Percentiles rank a stretch among this genome's conserved stretches.
These are phyloP conservation scores for Drosophila vallismaia DNA, from an alignment of 2,888 invertebrate genomes.

Conservation along the genomic window DNA sequence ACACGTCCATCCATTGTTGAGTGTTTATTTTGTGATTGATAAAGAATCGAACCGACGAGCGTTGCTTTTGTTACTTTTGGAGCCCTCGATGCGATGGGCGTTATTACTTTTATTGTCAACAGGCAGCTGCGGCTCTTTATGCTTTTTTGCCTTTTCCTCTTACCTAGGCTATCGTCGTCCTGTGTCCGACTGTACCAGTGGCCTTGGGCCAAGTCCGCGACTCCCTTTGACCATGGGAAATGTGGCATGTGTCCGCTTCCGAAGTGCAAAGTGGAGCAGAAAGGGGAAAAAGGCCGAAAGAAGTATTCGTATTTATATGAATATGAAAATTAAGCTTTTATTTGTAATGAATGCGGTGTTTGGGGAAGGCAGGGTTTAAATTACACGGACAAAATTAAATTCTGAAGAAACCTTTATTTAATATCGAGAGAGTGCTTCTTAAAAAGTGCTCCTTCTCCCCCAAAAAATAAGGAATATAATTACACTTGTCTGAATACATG, in stretches of 20 bases:
- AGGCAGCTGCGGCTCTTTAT: conserved; percentile 55
- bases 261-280: conserved; percentile 17
- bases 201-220: conserved; percentile 35
- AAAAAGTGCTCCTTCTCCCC: background rate
- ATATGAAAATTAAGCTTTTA: conserved; percentile 52
- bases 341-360: conserved; percentile 33
- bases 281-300: conserved; percentile 15
- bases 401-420: background rate
- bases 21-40: conserved; percentile 78
- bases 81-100: conserved; percentile 16
- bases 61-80: conserved; percentile 46
- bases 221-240: conserved; percentile 40
- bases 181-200: conserved; percentile 30
- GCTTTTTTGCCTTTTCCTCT: conserved; percentile 5
- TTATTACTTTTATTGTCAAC: conserved; percentile 51
- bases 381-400: background rate
- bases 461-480: background rate
- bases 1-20: conserved; percentile 34
- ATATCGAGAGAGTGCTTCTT: too few species aligned
- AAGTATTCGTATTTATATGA: conserved; percentile 29
- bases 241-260: conserved; percentile 33
- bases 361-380: background rate
- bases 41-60: conserved; percentile 53
- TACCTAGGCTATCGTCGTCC: background rate
- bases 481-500: background rate